Evolutionary conservation across 2,113 vertebrate genomes (phyloP), one percentile per base, ranked within the genome.

Genomic region (Lethenteron reissneri): DNA sequence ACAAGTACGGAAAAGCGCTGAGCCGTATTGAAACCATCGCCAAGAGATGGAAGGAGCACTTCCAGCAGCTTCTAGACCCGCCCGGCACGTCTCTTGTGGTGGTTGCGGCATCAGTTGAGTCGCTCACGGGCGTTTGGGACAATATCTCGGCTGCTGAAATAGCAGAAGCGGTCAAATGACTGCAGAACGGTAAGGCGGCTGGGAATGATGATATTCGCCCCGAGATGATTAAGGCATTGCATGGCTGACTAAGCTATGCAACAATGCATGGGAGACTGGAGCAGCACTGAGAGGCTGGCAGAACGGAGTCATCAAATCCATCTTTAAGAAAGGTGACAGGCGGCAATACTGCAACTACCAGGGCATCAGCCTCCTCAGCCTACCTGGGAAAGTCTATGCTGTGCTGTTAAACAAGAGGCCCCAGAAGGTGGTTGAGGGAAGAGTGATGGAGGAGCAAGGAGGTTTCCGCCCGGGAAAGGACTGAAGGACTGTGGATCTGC

Each of bases 241-340:
- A 25, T 62, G 70, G 70, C 70, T 71, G 70, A 71, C 70, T 25
- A 15, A 11, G 7, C 70, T 59, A 19, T 71, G 6, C 70, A 2
- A 25, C 1, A 71, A 25, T 8, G 41, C 70, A 19, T 68, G 62
- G 62, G 6, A 19, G 62, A n/a, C 19, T 15, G 62, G 62, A 19
- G 8, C 62, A 68, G 62, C 19, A 68, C 62, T 19, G 15, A 15
- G 15, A 1, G 62, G 19, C 15, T 68, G 62, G 62, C 62, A 68
- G 62, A 68, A 15, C 62, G 62, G 62, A 1, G 70, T 71, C 14
- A 56, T 71, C 17, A 56, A 25, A 15, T 10, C 70, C 41, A 8
- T 71, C 1, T 71, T 71, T 71, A 71, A 71, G 70, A 14, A 71
- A 56, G 70, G 70, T n/a, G 70, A 71, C 70, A 19, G 25, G 70